Base-by-base conservation (phyloP, 2,113 vertebrate genomes). In the Antigone vipio region DNA sequence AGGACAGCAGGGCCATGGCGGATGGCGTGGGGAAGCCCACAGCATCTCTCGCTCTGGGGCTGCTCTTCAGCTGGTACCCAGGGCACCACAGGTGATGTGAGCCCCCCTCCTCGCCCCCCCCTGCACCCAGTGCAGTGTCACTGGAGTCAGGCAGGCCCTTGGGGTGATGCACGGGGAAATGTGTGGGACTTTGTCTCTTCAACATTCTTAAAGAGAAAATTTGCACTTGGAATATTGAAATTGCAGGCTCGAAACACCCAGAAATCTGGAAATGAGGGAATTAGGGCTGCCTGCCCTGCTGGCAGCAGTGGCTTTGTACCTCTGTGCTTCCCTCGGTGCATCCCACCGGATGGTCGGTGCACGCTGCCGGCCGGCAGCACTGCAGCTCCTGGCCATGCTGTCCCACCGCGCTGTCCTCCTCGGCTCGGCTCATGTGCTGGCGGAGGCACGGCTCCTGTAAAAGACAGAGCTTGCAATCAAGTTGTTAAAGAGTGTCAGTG, bases 141-240 rank as follows among this genome's bases (percentile, higher is more conserved):
- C 76, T 60, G 59, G n/a, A n/a, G 26, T 18, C 6, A 0, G 40
- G 44, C 63, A 92, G 69, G 34, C 35, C 50, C 73, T 40, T 21
- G 40, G 47, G 1, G 2, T 44, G 44, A 14, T 0, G 12, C 58
- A 19, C 0, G 0, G 20, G 27, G 13, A 4, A 10, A 34, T 2
- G 0, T 4, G 12, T 26, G 27, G 42, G 38, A 55, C 47, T 27
- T 69, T 13, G 14, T 71, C 17, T 40, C 40, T 58, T 63, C 0
- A 2, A 34, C 19, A 30, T 68, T 62, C 20, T 56, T 40, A 22
- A n/a, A 56, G 62, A 59, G 22, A 78, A 69, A 38, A 72, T 24
- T 32, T 45, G 15, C 42, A 42, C 17, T 34, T 17, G 11, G 19
- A 56, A 60, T 60, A 56, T 59, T 75, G 71, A 82, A 72, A 44